Percentiles rank a stretch among this genome's conserved stretches.
Evolutionary conservation across 2,888 invertebrate species (phyloP).

Genomic region (Arctia plantaginis): DNA sequence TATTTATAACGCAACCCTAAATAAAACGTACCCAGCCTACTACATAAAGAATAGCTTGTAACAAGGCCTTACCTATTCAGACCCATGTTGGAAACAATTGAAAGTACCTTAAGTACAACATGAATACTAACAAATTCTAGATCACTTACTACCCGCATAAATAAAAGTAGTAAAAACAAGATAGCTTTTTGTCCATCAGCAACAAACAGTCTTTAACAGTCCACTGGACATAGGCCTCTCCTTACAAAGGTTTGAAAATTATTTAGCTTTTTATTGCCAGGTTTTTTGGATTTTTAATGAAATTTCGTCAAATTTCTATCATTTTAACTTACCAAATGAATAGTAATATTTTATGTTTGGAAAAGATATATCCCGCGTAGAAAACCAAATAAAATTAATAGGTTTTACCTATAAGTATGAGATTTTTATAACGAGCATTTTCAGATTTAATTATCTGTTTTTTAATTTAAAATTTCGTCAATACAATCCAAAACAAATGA

Average conservation of each 20-base stretch:
- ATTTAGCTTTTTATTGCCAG: background rate
- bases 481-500: too few species aligned
- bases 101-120: background rate
- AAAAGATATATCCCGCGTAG: too few species aligned
- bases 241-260: too few species aligned
- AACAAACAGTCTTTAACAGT: too few species aligned
- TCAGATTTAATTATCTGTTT: too few species aligned
- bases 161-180: background rate
- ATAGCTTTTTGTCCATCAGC: too few species aligned
- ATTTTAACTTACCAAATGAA: background rate
- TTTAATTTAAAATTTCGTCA: too few species aligned
- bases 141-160: background rate
- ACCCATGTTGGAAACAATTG: background rate
- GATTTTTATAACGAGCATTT: too few species aligned
- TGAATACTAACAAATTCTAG: background rate
- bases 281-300: background rate
- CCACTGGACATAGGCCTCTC: too few species aligned
- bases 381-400: too few species aligned
- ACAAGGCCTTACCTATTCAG: conserved; percentile 50
- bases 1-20: conserved; percentile 51
- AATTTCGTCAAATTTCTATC: background rate
- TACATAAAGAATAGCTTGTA: conserved; percentile 53
- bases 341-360: too few species aligned
- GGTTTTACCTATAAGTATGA: too few species aligned
- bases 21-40: conserved; percentile 44